Evolutionary conservation across 30 jellyfish, hydroid and myxozoan genomes (phyloP).

Genomic region (Haliclystus octoradiatus): DNA sequence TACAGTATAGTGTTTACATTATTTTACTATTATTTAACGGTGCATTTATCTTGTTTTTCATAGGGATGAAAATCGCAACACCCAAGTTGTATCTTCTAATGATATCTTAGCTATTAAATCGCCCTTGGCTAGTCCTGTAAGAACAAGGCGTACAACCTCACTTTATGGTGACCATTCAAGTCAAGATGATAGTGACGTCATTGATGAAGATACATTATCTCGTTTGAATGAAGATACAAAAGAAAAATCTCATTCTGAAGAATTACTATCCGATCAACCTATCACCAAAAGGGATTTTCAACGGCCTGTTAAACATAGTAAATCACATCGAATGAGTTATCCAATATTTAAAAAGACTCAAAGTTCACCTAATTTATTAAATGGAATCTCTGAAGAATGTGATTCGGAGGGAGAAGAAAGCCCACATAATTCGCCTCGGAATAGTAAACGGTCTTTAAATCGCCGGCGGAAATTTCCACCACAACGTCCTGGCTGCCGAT

Average conservation of each 20-base stretch:
- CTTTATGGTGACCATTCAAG: neutral
- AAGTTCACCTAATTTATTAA: slow-evolving; percentile 86
- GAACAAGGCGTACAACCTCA: neutral
- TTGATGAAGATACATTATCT: neutral
- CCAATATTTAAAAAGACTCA: slow-evolving; percentile 50
- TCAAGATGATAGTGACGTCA: neutral
- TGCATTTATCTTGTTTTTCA: too few species aligned
- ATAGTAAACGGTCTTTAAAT: slow-evolving; percentile 34
- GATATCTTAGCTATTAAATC: neutral
- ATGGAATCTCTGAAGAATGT: slow-evolving; percentile 83
- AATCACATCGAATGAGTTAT: slow-evolving; percentile 68
- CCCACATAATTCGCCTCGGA: slow-evolving; percentile 81
- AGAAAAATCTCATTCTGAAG: slow-evolving; percentile 38
- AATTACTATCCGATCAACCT: slow-evolving; percentile 7
- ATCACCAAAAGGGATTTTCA: slow-evolving; percentile 6
- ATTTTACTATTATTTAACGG: too few species aligned
- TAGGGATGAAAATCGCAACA: neutral
- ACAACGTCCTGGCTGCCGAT: slow-evolving; percentile 49
- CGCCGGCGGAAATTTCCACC: slow-evolving; percentile 1
- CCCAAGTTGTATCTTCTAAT: neutral
- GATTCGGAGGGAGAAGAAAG: slow-evolving; percentile 92
- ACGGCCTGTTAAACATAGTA: slow-evolving; percentile 25
- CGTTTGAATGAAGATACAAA: slow-evolving; percentile 12
- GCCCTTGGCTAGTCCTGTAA: neutral
- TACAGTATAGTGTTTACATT: too few species aligned